These are phyloP conservation scores for Alligator mississippiensis DNA, from an alignment of 2,113 vertebrate species.

Conservation along the genomic window DNA sequence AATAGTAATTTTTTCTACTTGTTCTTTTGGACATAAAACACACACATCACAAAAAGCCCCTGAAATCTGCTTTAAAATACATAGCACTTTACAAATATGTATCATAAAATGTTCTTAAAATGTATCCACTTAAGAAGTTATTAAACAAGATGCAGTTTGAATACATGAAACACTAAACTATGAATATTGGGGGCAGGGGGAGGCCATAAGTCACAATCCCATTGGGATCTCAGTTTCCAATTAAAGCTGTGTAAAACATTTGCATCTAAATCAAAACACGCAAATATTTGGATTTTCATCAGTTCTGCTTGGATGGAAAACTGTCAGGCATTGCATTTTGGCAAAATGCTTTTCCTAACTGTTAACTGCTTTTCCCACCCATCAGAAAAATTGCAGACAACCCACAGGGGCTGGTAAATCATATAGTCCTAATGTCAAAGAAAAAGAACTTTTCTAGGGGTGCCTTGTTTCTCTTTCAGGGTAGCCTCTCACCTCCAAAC, in stretches of 20 bases:
- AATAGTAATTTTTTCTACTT: constrained; percentile 15
- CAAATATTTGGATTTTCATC: constrained; percentile 74
- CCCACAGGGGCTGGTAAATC: constrained; percentile 59
- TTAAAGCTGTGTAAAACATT: constrained; percentile 61
- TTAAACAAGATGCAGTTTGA: constrained; percentile 37
- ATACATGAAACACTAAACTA: constrained; percentile 52
- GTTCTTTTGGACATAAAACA: constrained; percentile 29
- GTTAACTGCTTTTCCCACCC: constrained; percentile 73
- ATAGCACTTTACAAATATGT: neutral
- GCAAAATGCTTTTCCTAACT: constrained; percentile 69
- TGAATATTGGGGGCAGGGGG: constrained; percentile 30
- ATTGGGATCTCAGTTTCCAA: constrained; percentile 28
- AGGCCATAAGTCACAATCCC: constrained; percentile 52
- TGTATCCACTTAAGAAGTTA: constrained; percentile 29
- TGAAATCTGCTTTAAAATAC: constrained; percentile 1
- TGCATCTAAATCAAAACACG: constrained; percentile 68
- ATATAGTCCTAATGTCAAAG: constrained; percentile 49
- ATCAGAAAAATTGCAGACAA: constrained; percentile 71
- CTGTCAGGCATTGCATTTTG: constrained; percentile 64
- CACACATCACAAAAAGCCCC: constrained; percentile 31
- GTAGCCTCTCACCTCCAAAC: constrained; percentile 69
- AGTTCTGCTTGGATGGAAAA: constrained; percentile 74
- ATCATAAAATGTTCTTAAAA: constrained; percentile 37
- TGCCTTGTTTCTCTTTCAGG: constrained; percentile 71
- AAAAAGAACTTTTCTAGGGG: constrained; percentile 67